These are phyloP conservation scores for Mythimna lalbum DNA, from an alignment of 2,888 invertebrate genomes.

Conservation along the genomic window DNA sequence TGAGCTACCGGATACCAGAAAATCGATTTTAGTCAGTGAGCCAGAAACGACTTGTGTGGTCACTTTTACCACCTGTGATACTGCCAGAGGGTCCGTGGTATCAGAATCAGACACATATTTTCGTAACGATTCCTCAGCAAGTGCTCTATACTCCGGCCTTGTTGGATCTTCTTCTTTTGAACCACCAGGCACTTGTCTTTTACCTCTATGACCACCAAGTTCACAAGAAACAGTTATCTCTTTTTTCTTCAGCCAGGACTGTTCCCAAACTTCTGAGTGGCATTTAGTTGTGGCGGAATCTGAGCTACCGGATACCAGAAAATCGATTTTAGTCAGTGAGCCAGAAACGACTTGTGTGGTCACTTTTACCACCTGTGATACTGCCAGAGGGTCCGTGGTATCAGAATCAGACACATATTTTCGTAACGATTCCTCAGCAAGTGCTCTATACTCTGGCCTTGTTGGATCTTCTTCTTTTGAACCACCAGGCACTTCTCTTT, in stretches of 20 bases:
- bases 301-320: slow-evolving; percentile 37
- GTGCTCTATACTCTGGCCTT: background rate
- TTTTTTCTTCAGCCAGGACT: slow-evolving; percentile 54
- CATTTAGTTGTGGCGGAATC: slow-evolving; percentile 37
- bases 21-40: slow-evolving; percentile 53
- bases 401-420: slow-evolving; percentile 26
- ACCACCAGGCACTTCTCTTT: slow-evolving; percentile 35
- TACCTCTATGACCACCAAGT: slow-evolving; percentile 29
- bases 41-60: slow-evolving; percentile 64
- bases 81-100: slow-evolving; percentile 29
- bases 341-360: slow-evolving; percentile 69
- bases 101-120: slow-evolving; percentile 22
- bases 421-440: slow-evolving; percentile 41
- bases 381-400: slow-evolving; percentile 25
- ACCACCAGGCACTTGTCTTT: slow-evolving; percentile 55
- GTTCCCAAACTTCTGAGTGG: slow-evolving; percentile 59
- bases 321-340: slow-evolving; percentile 52
- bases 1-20: slow-evolving; percentile 37
- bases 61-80: slow-evolving; percentile 58
- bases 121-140: slow-evolving; percentile 64
- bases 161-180: slow-evolving; percentile 32
- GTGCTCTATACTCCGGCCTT: slow-evolving; percentile 50
- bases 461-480: background rate
- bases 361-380: slow-evolving; percentile 57
- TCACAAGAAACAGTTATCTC: slow-evolving; percentile 61